A percentile compares a stretch with the other conserved stretches of the same genome.
Conservation (phyloP, 35 echinoderm and acorn worm species). For the Holothuria glaberrima region DNA sequence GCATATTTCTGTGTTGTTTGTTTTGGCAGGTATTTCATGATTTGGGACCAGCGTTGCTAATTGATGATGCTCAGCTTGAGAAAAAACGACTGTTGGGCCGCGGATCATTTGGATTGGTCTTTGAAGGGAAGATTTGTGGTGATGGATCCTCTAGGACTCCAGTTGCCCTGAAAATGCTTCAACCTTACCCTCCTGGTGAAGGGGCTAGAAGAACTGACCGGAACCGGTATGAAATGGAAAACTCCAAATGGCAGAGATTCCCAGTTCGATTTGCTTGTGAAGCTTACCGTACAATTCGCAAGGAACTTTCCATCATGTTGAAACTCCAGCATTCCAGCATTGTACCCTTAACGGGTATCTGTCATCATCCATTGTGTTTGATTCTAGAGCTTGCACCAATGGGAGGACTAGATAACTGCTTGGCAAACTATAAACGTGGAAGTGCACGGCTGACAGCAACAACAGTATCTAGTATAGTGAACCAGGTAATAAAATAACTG, state of each 20-base stretch:
- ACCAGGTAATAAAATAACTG: conserved; percentile 64
- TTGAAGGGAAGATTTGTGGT: conserved; percentile 69
- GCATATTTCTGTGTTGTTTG: background rate
- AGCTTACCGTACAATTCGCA: conserved; percentile 85
- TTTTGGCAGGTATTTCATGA: conserved; percentile 81
- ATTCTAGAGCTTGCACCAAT: conserved; percentile 88
- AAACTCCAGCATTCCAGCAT: conserved; percentile 85
- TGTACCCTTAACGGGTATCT: conserved; percentile 83
- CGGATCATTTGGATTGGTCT: conserved; percentile 93
- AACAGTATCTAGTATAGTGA: conserved; percentile 71
- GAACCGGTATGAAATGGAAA: conserved; percentile 81
- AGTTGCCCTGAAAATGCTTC: conserved; percentile 91
- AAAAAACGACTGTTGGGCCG: conserved; percentile 81
- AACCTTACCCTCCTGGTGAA: conserved; percentile 90
- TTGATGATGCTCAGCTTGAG: conserved; percentile 67
- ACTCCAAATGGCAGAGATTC: conserved; percentile 88
- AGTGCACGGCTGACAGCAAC: conserved; percentile 77
- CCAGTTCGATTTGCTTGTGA: conserved; percentile 81
- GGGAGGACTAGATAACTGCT: conserved; percentile 77
- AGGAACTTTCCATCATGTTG: conserved; percentile 85
- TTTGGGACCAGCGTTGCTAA: conserved; percentile 62
- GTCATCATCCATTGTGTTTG: conserved; percentile 87
- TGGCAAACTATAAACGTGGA: conserved; percentile 89
- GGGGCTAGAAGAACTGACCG: conserved; percentile 78
- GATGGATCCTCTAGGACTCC: conserved; percentile 4